These are phyloP conservation scores for Caenorhabditis sp. DNA, from an alignment of 2,888 invertebrate genomes.

Conservation along the genomic window DNA sequence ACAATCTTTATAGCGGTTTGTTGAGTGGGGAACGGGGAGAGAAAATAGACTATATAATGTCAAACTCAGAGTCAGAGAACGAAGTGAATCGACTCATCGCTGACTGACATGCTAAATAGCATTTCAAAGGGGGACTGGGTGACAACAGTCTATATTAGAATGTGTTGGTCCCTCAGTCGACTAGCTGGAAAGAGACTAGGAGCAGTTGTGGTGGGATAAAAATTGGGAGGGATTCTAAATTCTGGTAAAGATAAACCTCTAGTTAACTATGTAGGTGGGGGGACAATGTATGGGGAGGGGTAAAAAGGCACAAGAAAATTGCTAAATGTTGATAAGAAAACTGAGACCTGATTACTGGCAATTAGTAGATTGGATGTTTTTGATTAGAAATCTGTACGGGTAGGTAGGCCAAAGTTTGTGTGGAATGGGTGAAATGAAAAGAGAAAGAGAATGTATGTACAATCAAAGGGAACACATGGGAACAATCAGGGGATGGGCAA, in stretches of 20 bases:
- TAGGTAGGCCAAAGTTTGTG: conserved; percentile 16
- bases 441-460: conserved; percentile 44
- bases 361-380: conserved; percentile 43
- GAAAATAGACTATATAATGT: conserved; percentile 55
- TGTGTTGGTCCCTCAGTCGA: conserved; percentile 28
- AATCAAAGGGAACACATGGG: conserved; percentile 51
- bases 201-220: background rate
- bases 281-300: conserved; percentile 8
- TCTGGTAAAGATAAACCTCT: conserved; percentile 33
- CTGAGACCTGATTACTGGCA: conserved; percentile 45
- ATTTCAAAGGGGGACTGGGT: conserved; percentile 26
- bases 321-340: conserved; percentile 29
- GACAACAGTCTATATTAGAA: conserved; percentile 55
- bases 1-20: conserved; percentile 36
- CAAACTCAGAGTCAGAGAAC: conserved; percentile 12
- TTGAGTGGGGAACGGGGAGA: conserved; percentile 15
- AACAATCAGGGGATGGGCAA: conserved; percentile 3
- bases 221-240: conserved; percentile 13
- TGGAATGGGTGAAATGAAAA: conserved; percentile 10
- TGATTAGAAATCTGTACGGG: conserved; percentile 35
- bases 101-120: conserved; percentile 44
- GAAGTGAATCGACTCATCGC: background rate
- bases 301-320: conserved; percentile 44
- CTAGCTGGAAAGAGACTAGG: conserved; percentile 20
- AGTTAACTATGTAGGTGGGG: conserved; percentile 22